Evolutionary conservation across 2,888 invertebrate genomes (phyloP).

Genomic region (Ophioninae sp.): DNA sequence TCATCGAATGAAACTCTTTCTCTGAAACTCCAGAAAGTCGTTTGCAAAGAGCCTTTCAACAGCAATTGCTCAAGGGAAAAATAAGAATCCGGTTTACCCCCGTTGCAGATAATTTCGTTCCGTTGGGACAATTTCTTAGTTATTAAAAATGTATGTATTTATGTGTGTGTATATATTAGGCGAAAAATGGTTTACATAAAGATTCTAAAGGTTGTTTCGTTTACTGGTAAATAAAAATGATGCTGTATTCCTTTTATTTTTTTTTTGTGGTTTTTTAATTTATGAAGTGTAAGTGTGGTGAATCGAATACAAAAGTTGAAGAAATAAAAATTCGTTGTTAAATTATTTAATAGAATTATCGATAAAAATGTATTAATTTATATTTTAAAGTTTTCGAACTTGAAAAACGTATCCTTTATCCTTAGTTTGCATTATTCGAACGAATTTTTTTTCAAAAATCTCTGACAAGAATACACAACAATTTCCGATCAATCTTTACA

Average conservation of each 20-base stretch:
- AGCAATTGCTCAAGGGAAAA: slow-evolving; percentile 47
- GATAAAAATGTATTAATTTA: too few relatives aligned
- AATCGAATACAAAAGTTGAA: too few relatives aligned
- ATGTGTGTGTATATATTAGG: background rate
- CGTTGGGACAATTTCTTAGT: slow-evolving; percentile 20
- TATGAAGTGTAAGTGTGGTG: too few relatives aligned
- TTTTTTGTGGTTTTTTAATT: too few relatives aligned
- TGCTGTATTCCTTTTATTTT: background rate
- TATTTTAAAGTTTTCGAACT: too few relatives aligned
- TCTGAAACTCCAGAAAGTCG: slow-evolving; percentile 50
- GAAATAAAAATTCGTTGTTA: too few relatives aligned
- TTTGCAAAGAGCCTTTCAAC: slow-evolving; percentile 27
- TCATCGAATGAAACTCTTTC: slow-evolving; percentile 56
- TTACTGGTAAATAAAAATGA: background rate
- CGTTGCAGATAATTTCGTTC: slow-evolving; percentile 48
- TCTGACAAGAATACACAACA: too few relatives aligned
- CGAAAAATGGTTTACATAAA: background rate
- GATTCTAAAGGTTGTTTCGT: background rate
- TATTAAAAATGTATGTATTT: background rate
- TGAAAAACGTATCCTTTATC: too few relatives aligned
- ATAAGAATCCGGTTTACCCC: slow-evolving; percentile 45
- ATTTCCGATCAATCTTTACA: too few relatives aligned
- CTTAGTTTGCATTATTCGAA: too few relatives aligned
- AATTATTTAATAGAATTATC: too few relatives aligned
- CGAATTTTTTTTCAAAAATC: too few relatives aligned